Conservation (phyloP, 2,113 vertebrate genomes). For the Scopus umbretta region DNA sequence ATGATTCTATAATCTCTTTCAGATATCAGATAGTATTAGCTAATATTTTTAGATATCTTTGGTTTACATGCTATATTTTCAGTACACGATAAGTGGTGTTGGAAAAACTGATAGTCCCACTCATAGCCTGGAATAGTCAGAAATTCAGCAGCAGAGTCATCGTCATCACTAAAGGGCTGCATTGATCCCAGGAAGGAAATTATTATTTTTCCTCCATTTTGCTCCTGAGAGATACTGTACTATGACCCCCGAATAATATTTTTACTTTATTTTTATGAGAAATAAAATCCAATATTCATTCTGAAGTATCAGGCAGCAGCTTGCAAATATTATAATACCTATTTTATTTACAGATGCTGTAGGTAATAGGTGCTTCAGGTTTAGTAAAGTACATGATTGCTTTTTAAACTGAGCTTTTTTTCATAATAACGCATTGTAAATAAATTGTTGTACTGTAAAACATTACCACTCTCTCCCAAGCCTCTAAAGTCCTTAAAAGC, state of each 20-base stretch:
- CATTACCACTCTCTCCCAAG: constrained; percentile 27
- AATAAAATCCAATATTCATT: constrained; percentile 10
- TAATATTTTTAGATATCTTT: neutral
- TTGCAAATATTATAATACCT: constrained; percentile 15
- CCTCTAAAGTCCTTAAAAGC: constrained; percentile 71
- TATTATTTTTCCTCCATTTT: constrained; percentile 1
- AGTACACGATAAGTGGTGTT: neutral
- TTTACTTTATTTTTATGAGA: neutral
- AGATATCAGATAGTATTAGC: neutral
- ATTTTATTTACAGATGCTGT: constrained; percentile 33
- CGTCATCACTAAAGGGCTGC: neutral
- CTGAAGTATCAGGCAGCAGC: neutral
- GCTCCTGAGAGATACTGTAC: neutral
- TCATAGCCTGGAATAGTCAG: neutral
- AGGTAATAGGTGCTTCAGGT: constrained; percentile 42
- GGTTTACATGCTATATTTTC: neutral
- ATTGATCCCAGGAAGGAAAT: neutral
- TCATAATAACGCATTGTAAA: constrained; percentile 55
- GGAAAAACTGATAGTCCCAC: neutral
- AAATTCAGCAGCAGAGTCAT: neutral
- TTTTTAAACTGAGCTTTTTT: constrained; percentile 51
- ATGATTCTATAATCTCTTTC: neutral
- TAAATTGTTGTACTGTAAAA: constrained; percentile 29
- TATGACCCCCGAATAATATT: neutral
- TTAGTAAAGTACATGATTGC: constrained; percentile 20